Base-by-base conservation (phyloP, 1,140 invertebrate species). In the Colletes latitarsis region DNA sequence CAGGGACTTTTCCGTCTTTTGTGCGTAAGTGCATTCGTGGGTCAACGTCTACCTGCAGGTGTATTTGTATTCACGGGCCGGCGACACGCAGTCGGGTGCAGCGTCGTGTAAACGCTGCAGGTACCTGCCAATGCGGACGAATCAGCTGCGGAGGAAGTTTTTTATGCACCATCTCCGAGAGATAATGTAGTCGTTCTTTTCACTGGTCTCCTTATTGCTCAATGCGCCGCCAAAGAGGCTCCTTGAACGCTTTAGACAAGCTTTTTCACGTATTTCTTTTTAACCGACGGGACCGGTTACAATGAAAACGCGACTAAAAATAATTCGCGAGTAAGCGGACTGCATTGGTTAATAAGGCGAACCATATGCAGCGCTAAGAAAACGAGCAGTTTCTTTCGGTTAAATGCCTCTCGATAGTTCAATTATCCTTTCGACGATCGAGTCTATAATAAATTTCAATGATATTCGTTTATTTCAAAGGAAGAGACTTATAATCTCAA, bases 91-190 rank as follows among this genome's bases (percentile, higher is more conserved):
- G 78, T 76, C 73, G 72, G 64, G 19, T 53, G 64, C 55, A 68
- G 63, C 63, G n/a, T 39, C 72, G 72, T 68, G 72, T 76, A 81
- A 81, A 81, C 73, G 63, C 46, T 67, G 55, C 73, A 81, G 78
- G 78, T 81, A 76, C 73, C 78, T 81, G 78, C 63, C 73, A 81
- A 76, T 68, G 78, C 64, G 72, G 72, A 80, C 62, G 71, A 67
- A 80, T 80, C 62, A 75, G 52, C 72, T 21, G 71, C 71, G 14
- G 39, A 73, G 58, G 12, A 73, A 64, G 43, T 67, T 78, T 78
- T 78, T 77, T 77, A 77, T 49, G 66, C 66, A 77, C 66, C 74
- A 77, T 77, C 74, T 69, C 66, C 19, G 43, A 17, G 43, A 68
- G 74, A 69, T 77, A 77, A 77, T 69, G 74, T 70, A 70, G 75